Conservation (phyloP, 2,888 invertebrate species). For the Sabatieria punctata region DNA sequence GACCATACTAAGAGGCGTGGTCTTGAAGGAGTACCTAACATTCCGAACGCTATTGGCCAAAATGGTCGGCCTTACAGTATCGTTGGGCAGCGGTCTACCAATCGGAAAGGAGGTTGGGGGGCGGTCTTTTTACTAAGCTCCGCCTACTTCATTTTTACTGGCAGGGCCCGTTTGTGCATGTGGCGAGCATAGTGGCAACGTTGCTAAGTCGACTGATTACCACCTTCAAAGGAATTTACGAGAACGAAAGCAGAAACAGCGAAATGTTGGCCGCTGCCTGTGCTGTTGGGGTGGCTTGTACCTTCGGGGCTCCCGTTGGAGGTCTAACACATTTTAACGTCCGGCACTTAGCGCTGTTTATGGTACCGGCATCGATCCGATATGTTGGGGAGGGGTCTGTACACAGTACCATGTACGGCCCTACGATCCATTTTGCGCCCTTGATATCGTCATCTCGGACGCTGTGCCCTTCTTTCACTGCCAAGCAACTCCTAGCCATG, state of each 20-base stretch:
- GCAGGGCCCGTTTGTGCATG: constrained; percentile 88
- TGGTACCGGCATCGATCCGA: too few relatives aligned
- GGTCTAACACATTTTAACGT: too few relatives aligned
- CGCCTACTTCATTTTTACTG: too few relatives aligned
- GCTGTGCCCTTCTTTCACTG: too few relatives aligned
- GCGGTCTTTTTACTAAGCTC: too few relatives aligned
- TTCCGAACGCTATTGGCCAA: constrained; percentile 84
- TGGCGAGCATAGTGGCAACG: constrained; percentile 86
- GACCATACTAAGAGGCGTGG: constrained; percentile 81
- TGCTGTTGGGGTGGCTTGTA: constrained; percentile 81
- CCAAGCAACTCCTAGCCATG: too few relatives aligned
- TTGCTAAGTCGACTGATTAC: constrained; percentile 78
- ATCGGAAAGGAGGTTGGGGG: constrained; percentile 92
- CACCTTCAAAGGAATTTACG: constrained; percentile 81
- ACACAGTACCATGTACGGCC: too few relatives aligned
- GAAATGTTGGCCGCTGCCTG: constrained; percentile 97
- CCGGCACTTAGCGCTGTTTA: too few relatives aligned
- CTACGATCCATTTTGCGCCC: constrained; percentile 82
- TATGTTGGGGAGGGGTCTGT: too few relatives aligned
- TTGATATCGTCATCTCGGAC: too few relatives aligned
- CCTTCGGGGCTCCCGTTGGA: constrained; percentile 90
- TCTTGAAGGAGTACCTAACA: constrained; percentile 88
- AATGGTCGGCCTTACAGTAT: constrained; percentile 78
- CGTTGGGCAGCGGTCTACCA: constrained; percentile 85
- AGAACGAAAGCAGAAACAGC: constrained; percentile 49